Conservation (phyloP, 2,888 invertebrate species). For the Cryptocheilus praepositus region DNA sequence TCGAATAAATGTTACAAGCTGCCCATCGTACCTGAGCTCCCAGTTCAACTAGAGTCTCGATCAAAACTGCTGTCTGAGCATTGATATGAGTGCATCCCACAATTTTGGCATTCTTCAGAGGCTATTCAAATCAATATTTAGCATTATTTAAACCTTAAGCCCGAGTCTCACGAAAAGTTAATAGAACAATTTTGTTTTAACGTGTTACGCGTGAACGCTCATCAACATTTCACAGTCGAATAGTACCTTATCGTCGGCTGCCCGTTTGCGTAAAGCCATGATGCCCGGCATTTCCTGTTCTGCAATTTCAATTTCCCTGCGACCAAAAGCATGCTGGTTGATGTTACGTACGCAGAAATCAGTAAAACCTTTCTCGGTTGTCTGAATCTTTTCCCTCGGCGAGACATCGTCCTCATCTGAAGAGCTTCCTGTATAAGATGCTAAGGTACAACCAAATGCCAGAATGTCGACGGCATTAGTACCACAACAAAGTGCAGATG, state of each 20-base stretch:
- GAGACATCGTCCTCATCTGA: slow-evolving; percentile 96
- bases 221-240: neutral
- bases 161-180: neutral
- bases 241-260: slow-evolving; percentile 87
- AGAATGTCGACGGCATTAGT: slow-evolving; percentile 62
- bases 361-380: slow-evolving; percentile 87
- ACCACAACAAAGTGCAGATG: slow-evolving; percentile 45
- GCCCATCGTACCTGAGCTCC: slow-evolving; percentile 97
- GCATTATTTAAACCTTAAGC: neutral
- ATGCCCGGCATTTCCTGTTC: slow-evolving; percentile 99
- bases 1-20: slow-evolving; percentile 98
- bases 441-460: slow-evolving; percentile 61
- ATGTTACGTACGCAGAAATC: slow-evolving; percentile 97
- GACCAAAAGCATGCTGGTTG: slow-evolving; percentile 93
- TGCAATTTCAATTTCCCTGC: slow-evolving; percentile 97
- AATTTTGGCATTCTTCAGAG: slow-evolving; percentile 95
- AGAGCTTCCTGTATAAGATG: slow-evolving; percentile 86
- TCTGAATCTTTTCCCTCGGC: slow-evolving; percentile 94
- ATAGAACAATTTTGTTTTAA: neutral
- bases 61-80: slow-evolving; percentile 97
- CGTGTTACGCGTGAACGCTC: too few species aligned
- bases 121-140: slow-evolving; percentile 70
- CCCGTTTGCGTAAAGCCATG: slow-evolving; percentile 93
- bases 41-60: slow-evolving; percentile 91
- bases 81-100: slow-evolving; percentile 99